Conservation (phyloP, 2,888 invertebrate genomes). For the Trachelus stipa region DNA sequence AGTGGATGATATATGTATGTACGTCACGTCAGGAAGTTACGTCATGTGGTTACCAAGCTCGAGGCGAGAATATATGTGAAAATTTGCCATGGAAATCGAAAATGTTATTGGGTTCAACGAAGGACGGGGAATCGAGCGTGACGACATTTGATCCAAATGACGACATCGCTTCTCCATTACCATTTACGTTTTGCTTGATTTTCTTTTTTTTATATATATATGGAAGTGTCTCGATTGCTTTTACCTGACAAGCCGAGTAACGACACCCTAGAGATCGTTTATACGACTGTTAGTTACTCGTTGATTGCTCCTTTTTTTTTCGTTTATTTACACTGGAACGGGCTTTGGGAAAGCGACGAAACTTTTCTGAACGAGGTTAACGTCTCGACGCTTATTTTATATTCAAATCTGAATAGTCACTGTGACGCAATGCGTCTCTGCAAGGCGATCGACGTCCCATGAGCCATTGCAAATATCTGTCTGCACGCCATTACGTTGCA, state of each 20-base stretch:
- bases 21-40: not conserved
- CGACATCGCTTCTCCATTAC: not conserved
- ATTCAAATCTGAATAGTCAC: not conserved
- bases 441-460: not conserved
- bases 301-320: not conserved
- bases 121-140: not conserved
- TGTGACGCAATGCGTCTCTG: not conserved
- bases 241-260: not conserved
- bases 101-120: not conserved
- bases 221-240: not conserved
- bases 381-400: not conserved
- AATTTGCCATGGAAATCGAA: not conserved
- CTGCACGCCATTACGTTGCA: not conserved
- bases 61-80: not conserved
- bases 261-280: not conserved
- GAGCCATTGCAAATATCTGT: not conserved
- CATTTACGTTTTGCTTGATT: not conserved
- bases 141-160: not conserved
- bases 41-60: not conserved
- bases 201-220: not conserved
- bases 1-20: not conserved
- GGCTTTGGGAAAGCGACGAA: not conserved
- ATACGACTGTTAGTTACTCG: not conserved
- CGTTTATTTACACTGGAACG: not conserved
- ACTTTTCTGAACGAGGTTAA: not conserved